phyloP scores from a whole-genome alignment of 2,113 vertebrate species.

The Phaethornis superciliosus region DNA sequence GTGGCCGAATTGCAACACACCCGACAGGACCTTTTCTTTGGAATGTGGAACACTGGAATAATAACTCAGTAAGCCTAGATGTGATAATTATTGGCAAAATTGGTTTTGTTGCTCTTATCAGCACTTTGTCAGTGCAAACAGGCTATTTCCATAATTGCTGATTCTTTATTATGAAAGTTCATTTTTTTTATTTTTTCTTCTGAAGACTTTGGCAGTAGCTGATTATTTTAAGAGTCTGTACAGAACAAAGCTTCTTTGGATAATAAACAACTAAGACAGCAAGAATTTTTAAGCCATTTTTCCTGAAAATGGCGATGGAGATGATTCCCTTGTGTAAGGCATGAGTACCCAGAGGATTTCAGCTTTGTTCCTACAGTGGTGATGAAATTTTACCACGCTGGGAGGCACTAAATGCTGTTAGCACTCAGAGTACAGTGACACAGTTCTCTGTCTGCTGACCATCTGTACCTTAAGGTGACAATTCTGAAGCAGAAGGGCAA shows the following conservation, averaged over 20 bases:
- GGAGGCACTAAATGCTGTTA: neutral
- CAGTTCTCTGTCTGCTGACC: neutral
- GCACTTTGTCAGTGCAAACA: neutral
- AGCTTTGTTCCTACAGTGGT: neutral
- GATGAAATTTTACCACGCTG: neutral
- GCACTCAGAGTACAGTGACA: neutral
- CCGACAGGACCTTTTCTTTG: neutral
- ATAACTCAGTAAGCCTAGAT: neutral
- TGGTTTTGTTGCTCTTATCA: constrained; percentile 15
- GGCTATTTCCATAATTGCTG: constrained; percentile 12
- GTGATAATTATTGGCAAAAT: neutral
- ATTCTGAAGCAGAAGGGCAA: neutral
- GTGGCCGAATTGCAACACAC: neutral
- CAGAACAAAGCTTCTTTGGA: neutral
- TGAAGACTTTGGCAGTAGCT: neutral
- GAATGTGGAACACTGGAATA: neutral
- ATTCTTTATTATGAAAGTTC: neutral
- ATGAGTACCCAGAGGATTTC: neutral
- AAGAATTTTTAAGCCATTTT: neutral
- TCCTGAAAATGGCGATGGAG: neutral
- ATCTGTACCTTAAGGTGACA: neutral
- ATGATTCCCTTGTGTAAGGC: neutral
- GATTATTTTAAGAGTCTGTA: neutral
- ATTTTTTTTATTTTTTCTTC: neutral
- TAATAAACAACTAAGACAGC: neutral